Evolutionary conservation across 1,140 invertebrate species (phyloP), one percentile per base, ranked within the genome.

Genomic region (Caerostris darwini): DNA sequence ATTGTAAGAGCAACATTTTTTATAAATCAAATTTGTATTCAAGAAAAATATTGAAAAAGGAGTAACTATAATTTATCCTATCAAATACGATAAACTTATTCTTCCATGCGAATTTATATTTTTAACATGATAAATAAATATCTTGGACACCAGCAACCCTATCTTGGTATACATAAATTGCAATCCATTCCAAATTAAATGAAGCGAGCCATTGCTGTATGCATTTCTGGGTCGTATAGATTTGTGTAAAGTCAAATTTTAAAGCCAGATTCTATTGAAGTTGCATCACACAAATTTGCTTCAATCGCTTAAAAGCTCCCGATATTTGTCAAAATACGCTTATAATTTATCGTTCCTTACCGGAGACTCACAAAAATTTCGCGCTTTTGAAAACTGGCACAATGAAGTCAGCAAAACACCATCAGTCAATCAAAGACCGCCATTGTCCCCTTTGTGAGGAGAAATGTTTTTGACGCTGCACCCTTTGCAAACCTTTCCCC

Each of bases 381-480:
- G 57, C 59, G 61, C 87, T 69, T 61, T 89, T 89, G 19, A 89
- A 59, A 67, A 50, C n/a, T 34, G 53, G 59, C 57, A 91, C 90
- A 91, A 91, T 90, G 89, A 82, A 82, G 71, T 91, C 57, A 77
- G 77, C 71, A 83, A 91, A 91, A 91, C 90, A 82, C 53, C 87
- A 89, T 91, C 90, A 91, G 90, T 91, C 90, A 91, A 91, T 91
- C 90, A 91, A 83, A 64, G 12, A 34, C 17, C 7, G 57, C 77
- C 58, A 82, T 91, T 91, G 90, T 91, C 19, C 77, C 6, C n/a
- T 64, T 91, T 91, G 71, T 91, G 67, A 34, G 58, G 14, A 54
- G 71, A 91, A 91, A 91, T 91, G 90, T 91, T 91, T 91, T 82
- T 77, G 90, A 83, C 77, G 77, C 90, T 59, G 64, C 67, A n/a